Percentiles rank a stretch among this genome's conserved stretches.
Conservation (phyloP, 1,140 invertebrate species). For the Halictus rubicundus region DNA sequence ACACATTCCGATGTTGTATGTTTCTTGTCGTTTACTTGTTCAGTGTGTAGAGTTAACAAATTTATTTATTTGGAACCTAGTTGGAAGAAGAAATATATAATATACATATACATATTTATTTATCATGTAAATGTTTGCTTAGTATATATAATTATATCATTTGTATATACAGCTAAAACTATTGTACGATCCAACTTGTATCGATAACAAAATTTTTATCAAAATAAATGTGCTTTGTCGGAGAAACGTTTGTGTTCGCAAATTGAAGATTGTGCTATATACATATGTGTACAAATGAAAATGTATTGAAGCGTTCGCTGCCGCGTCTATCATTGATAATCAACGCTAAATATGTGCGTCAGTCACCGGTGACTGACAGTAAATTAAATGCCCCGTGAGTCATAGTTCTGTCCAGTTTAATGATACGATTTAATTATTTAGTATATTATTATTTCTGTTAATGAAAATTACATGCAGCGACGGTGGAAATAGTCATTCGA, state of each 20-base stretch:
- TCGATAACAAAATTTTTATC: slow-evolving; percentile 38
- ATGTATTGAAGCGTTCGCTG: too few species aligned
- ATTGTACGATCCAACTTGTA: slow-evolving; percentile 49
- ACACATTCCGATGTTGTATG: slow-evolving; percentile 20
- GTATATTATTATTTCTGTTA: too few species aligned
- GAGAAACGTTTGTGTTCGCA: neutral
- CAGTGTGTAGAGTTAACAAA: neutral
- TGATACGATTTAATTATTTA: too few species aligned
- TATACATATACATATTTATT: too few species aligned
- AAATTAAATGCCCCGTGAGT: too few species aligned
- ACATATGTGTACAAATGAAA: too few species aligned
- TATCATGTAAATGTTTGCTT: neutral
- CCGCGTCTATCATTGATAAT: too few species aligned
- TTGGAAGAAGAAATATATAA: neutral
- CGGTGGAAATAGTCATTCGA: too few species aligned
- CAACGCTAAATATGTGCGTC: too few species aligned
- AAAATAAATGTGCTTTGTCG: slow-evolving; percentile 50
- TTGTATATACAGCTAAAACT: slow-evolving; percentile 49
- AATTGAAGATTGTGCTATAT: neutral
- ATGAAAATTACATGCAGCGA: too few species aligned
- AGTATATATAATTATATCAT: slow-evolving; percentile 37
- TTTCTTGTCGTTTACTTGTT: neutral
- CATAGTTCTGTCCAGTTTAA: too few species aligned
- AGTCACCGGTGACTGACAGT: too few species aligned
- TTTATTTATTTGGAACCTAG: slow-evolving; percentile 6